These are phyloP conservation scores for Brachyhypopomus gauderio DNA, from an alignment of 2,113 vertebrate genomes.

Conservation along the genomic window DNA sequence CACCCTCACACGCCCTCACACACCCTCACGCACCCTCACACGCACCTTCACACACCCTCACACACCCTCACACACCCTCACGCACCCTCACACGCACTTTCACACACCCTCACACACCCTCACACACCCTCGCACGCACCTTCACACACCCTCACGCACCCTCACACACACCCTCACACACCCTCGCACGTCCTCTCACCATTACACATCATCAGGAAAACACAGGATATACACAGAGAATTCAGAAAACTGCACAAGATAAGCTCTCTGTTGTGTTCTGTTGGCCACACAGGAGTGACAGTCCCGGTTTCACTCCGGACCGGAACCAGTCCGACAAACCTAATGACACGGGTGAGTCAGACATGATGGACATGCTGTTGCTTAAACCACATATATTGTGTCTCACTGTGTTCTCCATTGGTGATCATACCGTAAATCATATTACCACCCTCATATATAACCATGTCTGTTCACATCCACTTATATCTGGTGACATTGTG, in stretches of 20 bases:
- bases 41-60: not conserved
- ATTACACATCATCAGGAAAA: not conserved
- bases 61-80: not conserved
- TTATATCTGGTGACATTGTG: conserved; percentile 14
- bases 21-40: not conserved
- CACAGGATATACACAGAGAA: not conserved
- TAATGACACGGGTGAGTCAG: conserved; percentile 89
- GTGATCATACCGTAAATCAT: not conserved
- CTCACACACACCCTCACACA: conserved; percentile 1
- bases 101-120: conserved; percentile 4
- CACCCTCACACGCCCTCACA: not conserved
- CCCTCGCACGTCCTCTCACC: not conserved
- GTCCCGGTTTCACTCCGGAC: conserved; percentile 83
- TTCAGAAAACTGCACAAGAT: not conserved
- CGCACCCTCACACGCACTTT: conserved; percentile 12
- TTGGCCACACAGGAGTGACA: conserved; percentile 86
- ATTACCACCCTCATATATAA: not conserved
- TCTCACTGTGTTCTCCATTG: not conserved
- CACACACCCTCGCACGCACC: not conserved
- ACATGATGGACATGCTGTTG: not conserved
- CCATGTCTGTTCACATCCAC: conserved; percentile 14
- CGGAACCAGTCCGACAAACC: conserved; percentile 86
- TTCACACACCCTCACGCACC: not conserved
- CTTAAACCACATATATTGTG: not conserved
- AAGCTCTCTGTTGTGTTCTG: conserved; percentile 1